Base-by-base conservation (phyloP, 2,113 vertebrate genomes). In the Coptodon rendalli region DNA sequence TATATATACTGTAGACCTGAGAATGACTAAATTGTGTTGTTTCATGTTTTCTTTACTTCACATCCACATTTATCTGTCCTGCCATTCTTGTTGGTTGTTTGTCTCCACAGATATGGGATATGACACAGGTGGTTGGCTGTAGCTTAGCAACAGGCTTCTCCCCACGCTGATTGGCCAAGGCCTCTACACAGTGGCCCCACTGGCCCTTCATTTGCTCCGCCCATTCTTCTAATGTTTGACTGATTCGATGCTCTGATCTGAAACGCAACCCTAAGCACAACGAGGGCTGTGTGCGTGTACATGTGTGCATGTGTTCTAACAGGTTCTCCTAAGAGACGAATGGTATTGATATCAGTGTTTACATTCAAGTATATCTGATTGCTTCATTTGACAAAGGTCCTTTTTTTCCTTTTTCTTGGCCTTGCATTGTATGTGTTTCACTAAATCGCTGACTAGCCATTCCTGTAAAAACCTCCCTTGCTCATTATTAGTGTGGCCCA, bases 81-180 rank as follows among this genome's bases (percentile, higher is more conserved):
- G 71, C 31, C 71, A 50, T 78, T 50, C 24, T 76, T 76, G 40
- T 76, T 76, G 71, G 48, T 50, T 82, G 79, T 87, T 86, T 94
- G 83, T 93, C 86, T 95, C 81, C 68, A 66, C 95, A 99, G 98
- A 98, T 99, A 89, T 99, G 98, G 98, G 98, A 99, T 93, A 98
- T 99, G 98, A 98, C 97, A 0, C 98, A 99, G 66, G 97, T 99
- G 94, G 97, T 99, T 92, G 98, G 98, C 91, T 98, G 97, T 96
- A 98, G 98, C 94, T 96, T 98, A 96, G 98, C 98, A 66, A 97
- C 98, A 50, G 98, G 98, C 79, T 98, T 98, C 93, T 97, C 98
- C 91, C 94, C 97, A 0, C 97, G 96, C 92, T 99, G 98, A 99
- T 87, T 93, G 90, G 94, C 5, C 79, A 59, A 38, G 63, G 34